phyloP scores from a whole-genome alignment of 2,797 vertebrate genomes.

The Bovichtus variegatus region DNA sequence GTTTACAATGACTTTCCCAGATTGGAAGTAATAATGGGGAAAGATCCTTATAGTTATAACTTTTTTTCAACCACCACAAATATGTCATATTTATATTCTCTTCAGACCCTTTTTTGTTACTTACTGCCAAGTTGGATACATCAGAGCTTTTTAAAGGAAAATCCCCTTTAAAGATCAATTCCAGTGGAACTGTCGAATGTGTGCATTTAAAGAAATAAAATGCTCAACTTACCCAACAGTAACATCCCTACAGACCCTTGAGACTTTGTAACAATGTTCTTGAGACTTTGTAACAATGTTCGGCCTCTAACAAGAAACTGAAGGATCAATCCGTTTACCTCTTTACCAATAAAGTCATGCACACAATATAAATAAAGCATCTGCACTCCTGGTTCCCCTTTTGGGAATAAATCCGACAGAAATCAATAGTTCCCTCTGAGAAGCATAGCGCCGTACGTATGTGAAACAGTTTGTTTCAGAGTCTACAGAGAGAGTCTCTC shows the following conservation, averaged over 20 bases:
- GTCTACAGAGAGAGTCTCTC: constrained; percentile 39
- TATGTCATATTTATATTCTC: neutral
- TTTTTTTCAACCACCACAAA: no score
- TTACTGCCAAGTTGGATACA: neutral
- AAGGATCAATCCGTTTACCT: constrained; percentile 34
- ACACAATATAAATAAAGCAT: constrained; percentile 45
- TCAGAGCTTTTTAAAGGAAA: neutral
- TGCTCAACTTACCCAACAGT: neutral
- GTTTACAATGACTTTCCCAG: no score
- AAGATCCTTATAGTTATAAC: no score
- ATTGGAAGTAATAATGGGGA: neutral
- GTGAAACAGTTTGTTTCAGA: constrained; percentile 50
- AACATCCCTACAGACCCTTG: neutral
- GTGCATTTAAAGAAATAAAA: neutral
- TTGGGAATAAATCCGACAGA: constrained; percentile 52
- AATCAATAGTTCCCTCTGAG: constrained; percentile 67
- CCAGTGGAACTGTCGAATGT: neutral
- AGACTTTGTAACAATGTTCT: constrained; percentile 24
- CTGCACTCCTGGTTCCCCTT: constrained; percentile 35
- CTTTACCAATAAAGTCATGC: constrained; percentile 42
- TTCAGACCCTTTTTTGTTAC: neutral
- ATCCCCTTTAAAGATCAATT: neutral
- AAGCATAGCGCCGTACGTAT: neutral
- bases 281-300: constrained; percentile 25
- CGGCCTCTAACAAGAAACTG: constrained; percentile 36